phyloP scores from a whole-genome alignment of 2,113 vertebrate genomes.

The Atrichornis clamosus region DNA sequence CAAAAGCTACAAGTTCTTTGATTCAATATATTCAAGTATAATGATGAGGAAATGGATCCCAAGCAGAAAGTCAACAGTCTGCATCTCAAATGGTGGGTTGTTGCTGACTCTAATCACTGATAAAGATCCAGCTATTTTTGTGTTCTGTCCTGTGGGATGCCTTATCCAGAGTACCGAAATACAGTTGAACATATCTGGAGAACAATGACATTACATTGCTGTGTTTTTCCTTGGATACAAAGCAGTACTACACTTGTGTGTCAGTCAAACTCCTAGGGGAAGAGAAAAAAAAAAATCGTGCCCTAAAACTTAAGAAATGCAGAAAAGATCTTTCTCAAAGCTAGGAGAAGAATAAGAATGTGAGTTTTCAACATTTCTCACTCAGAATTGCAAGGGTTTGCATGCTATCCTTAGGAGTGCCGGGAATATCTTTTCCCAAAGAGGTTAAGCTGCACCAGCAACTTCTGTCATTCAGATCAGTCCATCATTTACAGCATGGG shows the following conservation, averaged over 20 bases:
- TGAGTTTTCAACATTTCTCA: not conserved
- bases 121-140: not conserved
- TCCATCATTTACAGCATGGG: not conserved
- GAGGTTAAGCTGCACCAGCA: not conserved
- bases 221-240: not conserved
- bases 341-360: not conserved
- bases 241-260: not conserved
- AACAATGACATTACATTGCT: rapidly evolving
- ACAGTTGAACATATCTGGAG: not conserved
- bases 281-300: not conserved
- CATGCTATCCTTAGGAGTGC: not conserved
- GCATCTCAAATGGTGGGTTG: not conserved
- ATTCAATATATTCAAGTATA: not conserved
- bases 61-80: not conserved
- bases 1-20: not conserved
- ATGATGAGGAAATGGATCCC: not conserved
- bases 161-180: not conserved
- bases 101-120: not conserved
- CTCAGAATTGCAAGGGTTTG: not conserved
- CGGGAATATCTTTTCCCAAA: not conserved
- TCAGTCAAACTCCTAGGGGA: not conserved
- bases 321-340: not conserved
- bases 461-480: not conserved
- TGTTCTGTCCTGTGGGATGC: not conserved
- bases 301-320: not conserved